Evolutionary conservation across 2,888 invertebrate genomes (phyloP).

Genomic region (Tanytarsus gracilentus): DNA sequence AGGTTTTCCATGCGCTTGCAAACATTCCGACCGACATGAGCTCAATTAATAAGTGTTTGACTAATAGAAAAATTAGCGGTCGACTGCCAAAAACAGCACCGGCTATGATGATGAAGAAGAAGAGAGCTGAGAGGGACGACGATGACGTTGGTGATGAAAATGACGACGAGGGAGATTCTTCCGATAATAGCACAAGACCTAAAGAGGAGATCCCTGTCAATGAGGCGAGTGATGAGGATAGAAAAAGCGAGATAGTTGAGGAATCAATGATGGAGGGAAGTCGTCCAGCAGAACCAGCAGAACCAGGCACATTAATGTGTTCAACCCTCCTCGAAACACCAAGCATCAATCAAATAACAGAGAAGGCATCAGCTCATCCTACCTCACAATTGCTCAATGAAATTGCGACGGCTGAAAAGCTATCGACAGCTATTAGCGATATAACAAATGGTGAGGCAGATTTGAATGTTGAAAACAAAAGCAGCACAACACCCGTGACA

Average conservation of each 20-base stretch:
- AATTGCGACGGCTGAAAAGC: neutral
- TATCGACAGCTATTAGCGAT: neutral
- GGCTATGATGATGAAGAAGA: slow-evolving; percentile 32
- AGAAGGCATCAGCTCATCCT: slow-evolving; percentile 85
- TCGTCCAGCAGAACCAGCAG: slow-evolving; percentile 73
- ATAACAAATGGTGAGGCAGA: slow-evolving; percentile 22
- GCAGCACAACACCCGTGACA: neutral
- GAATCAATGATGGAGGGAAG: slow-evolving; percentile 68
- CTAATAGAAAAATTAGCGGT: slow-evolving; percentile 42
- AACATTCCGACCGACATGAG: slow-evolving; percentile 90
- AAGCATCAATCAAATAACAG: slow-evolving; percentile 86
- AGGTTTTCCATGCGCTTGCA: slow-evolving; percentile 94
- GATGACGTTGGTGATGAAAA: slow-evolving; percentile 29
- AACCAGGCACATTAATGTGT: slow-evolving; percentile 80
- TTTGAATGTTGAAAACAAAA: neutral
- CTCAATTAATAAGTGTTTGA: slow-evolving; percentile 56
- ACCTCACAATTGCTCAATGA: slow-evolving; percentile 31
- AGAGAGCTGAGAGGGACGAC: slow-evolving; percentile 30
- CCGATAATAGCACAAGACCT: slow-evolving; percentile 6
- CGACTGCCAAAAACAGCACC: slow-evolving; percentile 31
- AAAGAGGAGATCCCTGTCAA: slow-evolving; percentile 32
- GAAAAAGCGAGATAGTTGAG: slow-evolving; percentile 46
- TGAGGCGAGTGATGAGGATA: slow-evolving; percentile 46
- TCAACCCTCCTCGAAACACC: slow-evolving; percentile 87
- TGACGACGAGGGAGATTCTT: slow-evolving; percentile 21